These are phyloP conservation scores for Steinernema hermaphroditum DNA, from an alignment of 2,888 invertebrate genomes.

Conservation along the genomic window DNA sequence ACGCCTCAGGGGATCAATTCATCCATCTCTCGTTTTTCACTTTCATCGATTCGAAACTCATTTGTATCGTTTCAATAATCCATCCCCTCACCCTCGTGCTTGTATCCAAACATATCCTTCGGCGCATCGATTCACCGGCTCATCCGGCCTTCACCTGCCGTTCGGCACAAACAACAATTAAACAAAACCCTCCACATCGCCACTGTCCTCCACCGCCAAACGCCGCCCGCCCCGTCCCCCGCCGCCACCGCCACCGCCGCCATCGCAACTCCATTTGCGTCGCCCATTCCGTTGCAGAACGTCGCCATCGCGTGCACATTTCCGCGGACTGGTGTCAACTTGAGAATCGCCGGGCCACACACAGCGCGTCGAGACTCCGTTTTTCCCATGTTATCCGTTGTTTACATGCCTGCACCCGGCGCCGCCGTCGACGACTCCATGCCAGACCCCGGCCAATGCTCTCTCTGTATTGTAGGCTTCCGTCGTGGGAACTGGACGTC, in stretches of 20 bases:
- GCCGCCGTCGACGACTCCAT: too few species aligned
- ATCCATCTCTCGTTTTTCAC: too few species aligned
- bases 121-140: background rate
- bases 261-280: background rate
- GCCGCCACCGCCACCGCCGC: background rate
- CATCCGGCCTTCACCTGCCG: too few species aligned
- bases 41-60: background rate
- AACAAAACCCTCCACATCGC: conserved; percentile 4
- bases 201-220: background rate
- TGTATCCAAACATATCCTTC: background rate
- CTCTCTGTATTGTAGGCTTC: background rate
- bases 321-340: background rate
- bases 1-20: background rate
- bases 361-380: background rate
- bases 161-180: conserved; percentile 19
- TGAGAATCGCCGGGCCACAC: background rate
- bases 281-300: background rate
- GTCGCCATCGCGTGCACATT: background rate
- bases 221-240: background rate
- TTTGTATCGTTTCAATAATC: too few species aligned
- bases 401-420: background rate
- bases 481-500: background rate
- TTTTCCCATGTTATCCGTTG: background rate
- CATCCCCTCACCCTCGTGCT: background rate
- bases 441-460: background rate